Evolutionary conservation across 1,140 invertebrate genomes (phyloP).

Genomic region (Pteromalus puparum): DNA sequence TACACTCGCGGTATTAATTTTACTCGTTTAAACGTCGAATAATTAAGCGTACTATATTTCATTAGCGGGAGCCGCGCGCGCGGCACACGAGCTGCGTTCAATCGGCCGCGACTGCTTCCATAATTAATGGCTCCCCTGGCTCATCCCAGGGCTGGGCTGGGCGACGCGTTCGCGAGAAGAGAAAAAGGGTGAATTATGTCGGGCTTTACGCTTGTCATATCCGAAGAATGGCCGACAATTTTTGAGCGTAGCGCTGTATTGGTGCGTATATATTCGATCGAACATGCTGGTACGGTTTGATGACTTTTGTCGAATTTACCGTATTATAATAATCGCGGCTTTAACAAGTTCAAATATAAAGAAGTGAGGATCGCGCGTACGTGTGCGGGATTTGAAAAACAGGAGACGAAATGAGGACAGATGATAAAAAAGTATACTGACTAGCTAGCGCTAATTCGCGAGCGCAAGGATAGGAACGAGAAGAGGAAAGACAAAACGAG

Average conservation of each 20-base stretch:
- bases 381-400: too few species aligned
- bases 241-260: too few species aligned
- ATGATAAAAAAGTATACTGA: too few species aligned
- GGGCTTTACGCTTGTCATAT: background rate
- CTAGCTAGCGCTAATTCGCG: background rate
- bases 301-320: too few species aligned
- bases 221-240: background rate
- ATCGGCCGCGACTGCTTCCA: background rate
- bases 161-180: background rate
- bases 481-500: background rate
- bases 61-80: slow-evolving; percentile 34
- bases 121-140: slow-evolving; percentile 42
- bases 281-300: too few species aligned
- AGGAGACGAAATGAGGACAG: too few species aligned
- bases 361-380: too few species aligned
- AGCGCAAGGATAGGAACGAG: background rate
- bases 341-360: too few species aligned
- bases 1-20: slow-evolving; percentile 32
- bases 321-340: too few species aligned
- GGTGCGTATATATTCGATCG: too few species aligned
- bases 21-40: slow-evolving; percentile 45
- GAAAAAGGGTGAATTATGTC: background rate
- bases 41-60: slow-evolving; percentile 52
- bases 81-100: background rate
- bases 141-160: background rate